Evolutionary conservation across 2,113 vertebrate genomes (phyloP).

Genomic region (Atrichornis clamosus): DNA sequence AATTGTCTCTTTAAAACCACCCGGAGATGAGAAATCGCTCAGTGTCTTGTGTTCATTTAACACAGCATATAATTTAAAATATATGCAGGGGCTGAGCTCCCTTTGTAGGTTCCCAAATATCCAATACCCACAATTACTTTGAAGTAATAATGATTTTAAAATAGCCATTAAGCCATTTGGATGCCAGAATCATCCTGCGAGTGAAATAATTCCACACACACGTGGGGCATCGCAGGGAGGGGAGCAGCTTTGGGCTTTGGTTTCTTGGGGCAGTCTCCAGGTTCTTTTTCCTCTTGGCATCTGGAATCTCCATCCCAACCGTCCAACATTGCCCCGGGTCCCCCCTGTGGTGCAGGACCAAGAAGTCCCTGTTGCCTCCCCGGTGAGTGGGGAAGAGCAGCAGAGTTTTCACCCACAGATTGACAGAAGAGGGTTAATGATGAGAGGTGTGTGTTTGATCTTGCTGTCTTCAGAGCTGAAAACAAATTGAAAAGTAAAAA

Average conservation of each 20-base stretch:
- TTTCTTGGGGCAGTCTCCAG: background rate
- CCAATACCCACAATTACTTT: background rate
- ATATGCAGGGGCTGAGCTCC: background rate
- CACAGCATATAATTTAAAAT: background rate
- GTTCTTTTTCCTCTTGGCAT: background rate
- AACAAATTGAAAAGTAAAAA: background rate
- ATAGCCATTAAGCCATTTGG: background rate
- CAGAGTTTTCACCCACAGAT: background rate
- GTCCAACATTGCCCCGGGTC: background rate
- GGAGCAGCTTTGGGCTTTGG: background rate
- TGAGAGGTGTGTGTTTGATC: background rate
- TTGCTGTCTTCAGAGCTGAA: background rate
- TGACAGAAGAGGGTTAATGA: background rate
- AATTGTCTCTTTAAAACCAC: constrained; percentile 7
- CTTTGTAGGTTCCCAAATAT: background rate
- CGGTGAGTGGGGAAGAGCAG: background rate
- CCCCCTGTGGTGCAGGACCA: accelerated
- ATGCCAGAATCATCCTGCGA: background rate
- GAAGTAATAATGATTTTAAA: background rate
- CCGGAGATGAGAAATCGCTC: background rate
- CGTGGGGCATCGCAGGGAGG: accelerated
- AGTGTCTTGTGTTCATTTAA: background rate
- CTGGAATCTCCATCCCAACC: background rate
- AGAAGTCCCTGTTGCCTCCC: background rate
- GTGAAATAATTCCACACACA: background rate